phyloP scores from a whole-genome alignment of 2,113 vertebrate genomes.

The Neotoma lepida region DNA sequence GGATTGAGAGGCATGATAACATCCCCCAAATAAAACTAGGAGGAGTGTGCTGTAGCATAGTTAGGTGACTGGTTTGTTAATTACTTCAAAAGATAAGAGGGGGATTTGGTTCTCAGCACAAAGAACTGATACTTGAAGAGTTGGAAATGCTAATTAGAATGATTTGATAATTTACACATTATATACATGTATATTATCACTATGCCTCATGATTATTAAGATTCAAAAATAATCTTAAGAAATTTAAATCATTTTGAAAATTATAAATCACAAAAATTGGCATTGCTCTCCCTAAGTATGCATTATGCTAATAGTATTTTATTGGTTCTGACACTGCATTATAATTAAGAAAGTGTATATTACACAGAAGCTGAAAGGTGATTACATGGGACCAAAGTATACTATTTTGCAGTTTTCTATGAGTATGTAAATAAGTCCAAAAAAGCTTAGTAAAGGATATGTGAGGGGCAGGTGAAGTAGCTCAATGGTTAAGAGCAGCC shows the following conservation, averaged over 20 bases:
- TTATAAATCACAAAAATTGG: not conserved
- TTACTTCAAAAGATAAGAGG: not conserved
- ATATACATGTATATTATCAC: not conserved
- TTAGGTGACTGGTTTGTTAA: not conserved
- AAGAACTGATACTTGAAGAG: not conserved
- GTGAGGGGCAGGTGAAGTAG: not conserved
- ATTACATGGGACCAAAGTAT: not conserved
- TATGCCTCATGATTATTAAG: not conserved
- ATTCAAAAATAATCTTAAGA: not conserved
- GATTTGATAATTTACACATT: not conserved
- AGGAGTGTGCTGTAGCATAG: not conserved
- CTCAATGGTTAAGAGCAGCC: not conserved
- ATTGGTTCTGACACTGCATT: slow-evolving; percentile 4
- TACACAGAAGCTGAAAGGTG: not conserved
- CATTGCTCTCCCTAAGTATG: not conserved
- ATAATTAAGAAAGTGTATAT: not conserved
- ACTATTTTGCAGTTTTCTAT: not conserved
- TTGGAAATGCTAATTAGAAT: not conserved
- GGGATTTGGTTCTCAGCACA: not conserved
- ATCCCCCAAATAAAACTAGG: not conserved
- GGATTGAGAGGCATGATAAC: not conserved
- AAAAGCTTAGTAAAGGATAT: not conserved
- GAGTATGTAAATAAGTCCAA: not conserved
- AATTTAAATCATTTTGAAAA: not conserved
- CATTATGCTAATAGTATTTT: not conserved